Evolutionary conservation across 2,888 invertebrate genomes (phyloP).

Genomic region (Drosophila ustulata): DNA sequence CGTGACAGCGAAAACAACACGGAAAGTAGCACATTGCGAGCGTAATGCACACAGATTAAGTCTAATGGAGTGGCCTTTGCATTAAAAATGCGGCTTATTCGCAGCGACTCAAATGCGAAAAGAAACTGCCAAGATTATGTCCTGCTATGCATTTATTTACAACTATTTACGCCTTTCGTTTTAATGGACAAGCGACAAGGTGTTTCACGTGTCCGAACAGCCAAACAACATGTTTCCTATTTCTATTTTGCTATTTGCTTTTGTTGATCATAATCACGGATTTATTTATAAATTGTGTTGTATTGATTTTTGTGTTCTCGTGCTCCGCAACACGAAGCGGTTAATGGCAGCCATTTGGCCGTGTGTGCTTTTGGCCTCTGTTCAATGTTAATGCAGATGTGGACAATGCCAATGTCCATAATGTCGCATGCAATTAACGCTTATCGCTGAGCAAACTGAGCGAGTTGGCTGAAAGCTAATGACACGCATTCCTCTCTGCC

Average conservation of each 20-base stretch:
- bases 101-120: not conserved
- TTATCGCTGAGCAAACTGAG: slow-evolving; percentile 31
- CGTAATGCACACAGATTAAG: slow-evolving; percentile 57
- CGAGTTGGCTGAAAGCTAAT: slow-evolving; percentile 29
- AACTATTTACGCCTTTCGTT: not conserved
- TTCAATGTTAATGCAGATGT: not conserved
- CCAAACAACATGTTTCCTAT: not conserved
- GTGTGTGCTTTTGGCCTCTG: not conserved
- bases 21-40: slow-evolving; percentile 3
- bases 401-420: slow-evolving; percentile 18
- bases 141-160: not conserved
- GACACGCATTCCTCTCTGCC: not conserved
- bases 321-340: slow-evolving; percentile 20
- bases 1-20: slow-evolving; percentile 11
- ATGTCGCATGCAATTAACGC: slow-evolving; percentile 41
- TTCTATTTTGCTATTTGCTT: not conserved
- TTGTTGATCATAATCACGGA: slow-evolving; percentile 1
- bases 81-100: slow-evolving; percentile 49
- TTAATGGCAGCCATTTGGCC: slow-evolving; percentile 29
- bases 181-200: not conserved
- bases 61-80: slow-evolving; percentile 59
- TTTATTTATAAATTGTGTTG: slow-evolving; percentile 1
- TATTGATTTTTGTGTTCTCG: slow-evolving; percentile 12
- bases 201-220: not conserved
- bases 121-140: not conserved